Percentiles rank a stretch among this genome's conserved stretches.
These are phyloP conservation scores for Leucopsar rothschildi DNA, from an alignment of 2,113 vertebrate genomes.

Conservation along the genomic window DNA sequence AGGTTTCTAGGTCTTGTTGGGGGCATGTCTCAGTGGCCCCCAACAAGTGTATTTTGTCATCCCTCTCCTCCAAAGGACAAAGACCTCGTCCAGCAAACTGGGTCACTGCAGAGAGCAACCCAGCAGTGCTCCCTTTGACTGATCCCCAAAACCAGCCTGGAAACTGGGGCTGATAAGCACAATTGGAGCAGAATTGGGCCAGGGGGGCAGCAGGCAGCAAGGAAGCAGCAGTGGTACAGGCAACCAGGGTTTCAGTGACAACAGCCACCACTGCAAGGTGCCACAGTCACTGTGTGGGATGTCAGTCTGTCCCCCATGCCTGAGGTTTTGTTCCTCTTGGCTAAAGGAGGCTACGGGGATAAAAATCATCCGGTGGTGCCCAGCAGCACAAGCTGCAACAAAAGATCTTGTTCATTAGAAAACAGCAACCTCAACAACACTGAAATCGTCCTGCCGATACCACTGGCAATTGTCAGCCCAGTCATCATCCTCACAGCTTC, in stretches of 20 bases:
- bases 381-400: not conserved
- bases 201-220: not conserved
- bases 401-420: not conserved
- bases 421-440: not conserved
- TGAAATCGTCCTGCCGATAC: not conserved
- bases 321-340: not conserved
- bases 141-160: slow-evolving; percentile 12
- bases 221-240: not conserved
- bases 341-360: not conserved
- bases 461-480: not conserved
- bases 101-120: not conserved
- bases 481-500: slow-evolving; percentile 55
- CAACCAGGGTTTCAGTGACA: not conserved
- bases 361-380: not conserved
- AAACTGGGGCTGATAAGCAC: slow-evolving; percentile 14
- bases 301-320: fast-evolving
- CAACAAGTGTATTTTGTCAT: not conserved
- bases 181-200: slow-evolving; percentile 10
- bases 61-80: not conserved
- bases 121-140: not conserved
- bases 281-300: not conserved
- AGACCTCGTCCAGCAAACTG: not conserved
- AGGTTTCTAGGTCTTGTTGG: not conserved
- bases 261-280: not conserved
- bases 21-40: not conserved